phyloP scores from a whole-genome alignment of 2,113 vertebrate genomes.

The Lepisosteus oculatus region DNA sequence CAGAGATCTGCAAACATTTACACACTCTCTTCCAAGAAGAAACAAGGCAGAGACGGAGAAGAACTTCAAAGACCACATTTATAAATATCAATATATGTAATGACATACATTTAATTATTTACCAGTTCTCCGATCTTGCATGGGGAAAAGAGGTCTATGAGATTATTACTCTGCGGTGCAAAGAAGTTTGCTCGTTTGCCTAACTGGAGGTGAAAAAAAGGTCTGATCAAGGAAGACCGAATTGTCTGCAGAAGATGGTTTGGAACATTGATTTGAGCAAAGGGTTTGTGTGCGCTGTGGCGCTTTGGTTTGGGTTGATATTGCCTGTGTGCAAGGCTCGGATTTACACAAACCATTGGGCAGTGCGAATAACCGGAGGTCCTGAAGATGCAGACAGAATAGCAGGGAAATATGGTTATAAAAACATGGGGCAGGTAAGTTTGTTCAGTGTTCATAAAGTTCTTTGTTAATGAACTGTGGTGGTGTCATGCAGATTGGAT shows the following conservation, averaged over 20 bases:
- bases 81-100: background rate
- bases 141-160: slow-evolving; percentile 64
- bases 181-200: slow-evolving; percentile 70
- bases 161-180: slow-evolving; percentile 45
- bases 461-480: too few relatives aligned
- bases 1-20: slow-evolving; percentile 50
- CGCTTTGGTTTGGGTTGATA: slow-evolving; percentile 76
- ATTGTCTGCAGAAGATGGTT: slow-evolving; percentile 70
- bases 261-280: slow-evolving; percentile 66
- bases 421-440: slow-evolving; percentile 95
- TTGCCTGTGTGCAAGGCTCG: slow-evolving; percentile 80
- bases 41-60: slow-evolving; percentile 30
- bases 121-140: slow-evolving; percentile 11
- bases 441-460: background rate
- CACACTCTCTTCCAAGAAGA: slow-evolving; percentile 45
- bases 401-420: slow-evolving; percentile 91
- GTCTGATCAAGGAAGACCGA: slow-evolving; percentile 49
- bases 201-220: slow-evolving; percentile 50
- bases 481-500: too few relatives aligned
- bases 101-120: background rate
- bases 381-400: slow-evolving; percentile 82
- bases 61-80: slow-evolving; percentile 62
- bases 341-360: slow-evolving; percentile 98
- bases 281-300: slow-evolving; percentile 78
- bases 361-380: slow-evolving; percentile 87